Conservation (phyloP, 1,140 invertebrate species). For the Camponotus vicinus region DNA sequence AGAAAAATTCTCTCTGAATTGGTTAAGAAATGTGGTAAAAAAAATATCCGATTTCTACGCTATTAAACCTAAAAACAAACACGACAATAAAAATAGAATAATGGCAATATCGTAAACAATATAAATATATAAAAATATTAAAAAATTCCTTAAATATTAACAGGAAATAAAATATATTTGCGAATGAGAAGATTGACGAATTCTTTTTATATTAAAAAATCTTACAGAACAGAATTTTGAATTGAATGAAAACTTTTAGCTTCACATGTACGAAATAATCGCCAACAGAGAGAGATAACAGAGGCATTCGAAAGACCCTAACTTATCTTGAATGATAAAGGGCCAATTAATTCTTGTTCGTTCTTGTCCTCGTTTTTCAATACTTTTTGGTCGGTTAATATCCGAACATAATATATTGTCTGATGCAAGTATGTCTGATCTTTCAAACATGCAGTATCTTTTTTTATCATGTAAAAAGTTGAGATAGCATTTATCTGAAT, state of each 20-base stretch:
- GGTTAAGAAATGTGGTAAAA: not conserved
- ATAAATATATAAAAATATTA: not conserved
- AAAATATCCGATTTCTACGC: not conserved
- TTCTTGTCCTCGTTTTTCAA: slow-evolving; percentile 43
- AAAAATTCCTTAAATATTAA: not conserved
- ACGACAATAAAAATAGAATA: not conserved
- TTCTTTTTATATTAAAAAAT: not conserved
- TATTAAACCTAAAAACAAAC: not conserved
- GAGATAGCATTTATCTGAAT: slow-evolving; percentile 63
- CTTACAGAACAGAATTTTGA: not conserved
- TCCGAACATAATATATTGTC: slow-evolving; percentile 19
- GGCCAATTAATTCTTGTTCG: slow-evolving; percentile 33
- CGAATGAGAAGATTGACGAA: not conserved
- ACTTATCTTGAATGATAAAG: slow-evolving; percentile 64
- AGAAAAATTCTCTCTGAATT: not conserved
- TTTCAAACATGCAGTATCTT: slow-evolving; percentile 41
- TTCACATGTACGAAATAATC: slow-evolving; percentile 21
- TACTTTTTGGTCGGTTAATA: slow-evolving; percentile 26
- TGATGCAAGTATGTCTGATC: slow-evolving; percentile 38
- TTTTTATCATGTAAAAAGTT: slow-evolving; percentile 45
- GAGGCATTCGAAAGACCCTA: slow-evolving; percentile 36
- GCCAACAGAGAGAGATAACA: slow-evolving; percentile 36
- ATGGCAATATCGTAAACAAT: not conserved
- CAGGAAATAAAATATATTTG: not conserved
- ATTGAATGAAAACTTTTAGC: slow-evolving; percentile 4